Percentiles rank a stretch among this genome's conserved stretches.
These are phyloP conservation scores for Gnatocerus cornutus DNA, from an alignment of 2,888 invertebrate genomes.

Conservation along the genomic window DNA sequence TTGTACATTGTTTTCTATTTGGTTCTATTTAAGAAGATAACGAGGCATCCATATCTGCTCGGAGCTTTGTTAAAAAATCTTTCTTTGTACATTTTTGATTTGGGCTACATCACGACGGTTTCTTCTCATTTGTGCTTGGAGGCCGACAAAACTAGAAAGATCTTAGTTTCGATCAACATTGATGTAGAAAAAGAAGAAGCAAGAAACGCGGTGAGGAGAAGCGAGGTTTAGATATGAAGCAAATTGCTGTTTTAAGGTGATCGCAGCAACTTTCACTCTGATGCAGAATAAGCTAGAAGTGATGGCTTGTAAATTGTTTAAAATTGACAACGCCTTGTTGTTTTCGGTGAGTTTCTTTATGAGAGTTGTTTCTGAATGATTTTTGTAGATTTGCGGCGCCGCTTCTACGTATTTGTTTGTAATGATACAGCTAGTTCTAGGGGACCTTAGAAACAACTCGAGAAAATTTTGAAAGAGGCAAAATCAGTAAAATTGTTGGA, in stretches of 20 bases:
- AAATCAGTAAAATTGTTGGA: too few species aligned
- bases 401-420: constrained; percentile 19
- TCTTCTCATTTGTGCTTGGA: not conserved
- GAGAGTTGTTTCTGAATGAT: too few species aligned
- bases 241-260: not conserved
- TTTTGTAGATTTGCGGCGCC: constrained; percentile 12
- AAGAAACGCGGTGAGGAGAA: constrained; percentile 5
- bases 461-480: not conserved
- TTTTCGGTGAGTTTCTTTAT: constrained; percentile 8
- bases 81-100: too few species aligned
- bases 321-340: constrained; percentile 4
- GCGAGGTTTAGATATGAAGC: too few species aligned
- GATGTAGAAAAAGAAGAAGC: not conserved
- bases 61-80: too few species aligned
- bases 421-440: constrained; percentile 12
- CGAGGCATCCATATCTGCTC: too few species aligned
- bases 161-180: not conserved
- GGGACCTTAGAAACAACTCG: not conserved
- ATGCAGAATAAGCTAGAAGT: constrained; percentile 15
- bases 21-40: too few species aligned
- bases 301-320: constrained; percentile 8
- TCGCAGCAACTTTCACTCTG: not conserved
- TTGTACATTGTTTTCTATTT: not conserved
- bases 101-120: too few species aligned
- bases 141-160: not conserved